These are phyloP conservation scores for Anabas testudineus DNA, from an alignment of 2,797 vertebrate species.

Conservation along the genomic window DNA sequence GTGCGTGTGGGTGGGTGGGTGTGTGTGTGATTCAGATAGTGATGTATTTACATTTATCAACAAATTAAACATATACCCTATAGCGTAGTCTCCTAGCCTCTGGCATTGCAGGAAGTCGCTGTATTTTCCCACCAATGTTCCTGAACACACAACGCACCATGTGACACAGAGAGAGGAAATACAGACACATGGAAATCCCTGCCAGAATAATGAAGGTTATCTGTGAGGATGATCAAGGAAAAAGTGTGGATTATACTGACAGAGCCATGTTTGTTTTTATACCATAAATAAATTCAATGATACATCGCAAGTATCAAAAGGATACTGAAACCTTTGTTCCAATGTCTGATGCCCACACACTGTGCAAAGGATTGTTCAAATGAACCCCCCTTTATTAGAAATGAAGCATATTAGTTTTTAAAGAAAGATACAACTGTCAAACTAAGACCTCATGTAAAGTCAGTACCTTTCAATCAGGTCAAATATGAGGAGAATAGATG, in stretches of 20 bases:
- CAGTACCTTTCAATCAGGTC: conserved; percentile 93
- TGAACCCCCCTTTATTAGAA: conserved; percentile 38
- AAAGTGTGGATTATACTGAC: background rate
- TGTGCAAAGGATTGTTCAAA: conserved; percentile 64
- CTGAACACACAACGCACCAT: conserved; percentile 90
- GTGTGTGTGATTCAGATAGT: background rate
- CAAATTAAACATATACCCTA: conserved; percentile 30
- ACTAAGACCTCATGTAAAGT: background rate
- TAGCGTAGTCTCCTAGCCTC: conserved; percentile 28
- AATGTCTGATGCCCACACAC: conserved; percentile 46
- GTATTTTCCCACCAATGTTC: conserved; percentile 88
- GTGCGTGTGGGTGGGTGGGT: too few species aligned
- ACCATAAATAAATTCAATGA: background rate
- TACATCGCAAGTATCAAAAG: conserved; percentile 13
- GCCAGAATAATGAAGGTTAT: conserved; percentile 43
- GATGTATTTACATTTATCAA: background rate
- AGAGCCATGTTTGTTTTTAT: background rate
- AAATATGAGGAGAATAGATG: conserved; percentile 92
- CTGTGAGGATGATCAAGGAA: conserved; percentile 34
- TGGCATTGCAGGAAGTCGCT: conserved; percentile 82
- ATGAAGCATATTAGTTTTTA: conserved; percentile 3
- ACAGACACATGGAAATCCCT: conserved; percentile 73
- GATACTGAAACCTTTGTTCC: conserved; percentile 52
- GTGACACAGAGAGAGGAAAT: conserved; percentile 89
- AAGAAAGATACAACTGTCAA: background rate